Evolutionary conservation across 2,888 invertebrate genomes (phyloP), one percentile per base, ranked within the genome.

Genomic region (Peribatodes rhomboidaria): DNA sequence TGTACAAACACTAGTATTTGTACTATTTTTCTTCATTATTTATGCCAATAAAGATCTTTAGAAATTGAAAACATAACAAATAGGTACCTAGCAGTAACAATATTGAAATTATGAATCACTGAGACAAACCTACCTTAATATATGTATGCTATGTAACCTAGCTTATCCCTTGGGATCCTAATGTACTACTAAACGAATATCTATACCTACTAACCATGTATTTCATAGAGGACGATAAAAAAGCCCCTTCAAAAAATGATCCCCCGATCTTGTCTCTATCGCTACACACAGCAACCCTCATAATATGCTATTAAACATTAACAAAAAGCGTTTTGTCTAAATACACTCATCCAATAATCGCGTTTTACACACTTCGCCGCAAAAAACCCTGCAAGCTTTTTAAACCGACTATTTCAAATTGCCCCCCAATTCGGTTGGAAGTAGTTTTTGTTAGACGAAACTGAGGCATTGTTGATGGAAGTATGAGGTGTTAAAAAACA

Each of bases 381-480:
- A 75, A 75, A 74, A 73, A 72, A 65, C 31, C 56, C 79, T 79
- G 85, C 84, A 73, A 65, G 61, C 60, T 72, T 85, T 85, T 83
- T 82, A 80, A 73, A 72, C 66, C 62, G 75, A 69, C 59, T 69
- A 73, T 68, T 49, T 70, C 2, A 75, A 80, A 84, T 83, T 79
- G 77, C 74, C 68, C 64, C 68, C 71, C 74, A 78, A 84, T 81
- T 83, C 78, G 69, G 75, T 55, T 69, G 68, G 73, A 80, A 80
- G 84, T 74, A 67, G 65, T 85, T 88, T 87, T 81, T 82, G 62
- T 63, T n/a, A 18, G 13, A 18, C 35, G 14, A 68, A 65, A 50
- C 27, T 55, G 53, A 73, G 74, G 75, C 67, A 77, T 79, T 80
- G 77, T 80, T 81, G 78, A 80, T 79, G 78, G 78, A 83, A 80